A percentile compares a stretch with the other conserved stretches of the same genome.
phyloP scores from a whole-genome alignment of 2,888 invertebrate species.

The Pteria penguin region DNA sequence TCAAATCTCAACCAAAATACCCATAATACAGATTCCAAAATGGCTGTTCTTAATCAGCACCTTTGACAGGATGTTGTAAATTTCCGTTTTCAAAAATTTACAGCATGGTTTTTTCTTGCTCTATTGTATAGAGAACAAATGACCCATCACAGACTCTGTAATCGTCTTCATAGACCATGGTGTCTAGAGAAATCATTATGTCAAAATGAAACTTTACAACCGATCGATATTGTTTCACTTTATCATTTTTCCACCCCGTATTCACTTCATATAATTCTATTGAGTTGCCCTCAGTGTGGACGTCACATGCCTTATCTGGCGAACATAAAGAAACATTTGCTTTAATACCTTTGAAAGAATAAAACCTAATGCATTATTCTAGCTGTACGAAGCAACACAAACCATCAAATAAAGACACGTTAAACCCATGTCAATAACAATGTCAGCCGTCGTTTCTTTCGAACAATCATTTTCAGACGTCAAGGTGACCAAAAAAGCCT shows the following conservation, averaged over 20 bases:
- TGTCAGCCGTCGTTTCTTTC: no score
- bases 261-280: background rate
- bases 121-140: background rate
- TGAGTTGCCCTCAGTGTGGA: background rate
- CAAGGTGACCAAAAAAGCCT: no score
- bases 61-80: conserved; percentile 1
- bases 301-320: conserved; percentile 1
- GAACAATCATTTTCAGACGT: no score
- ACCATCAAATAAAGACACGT: background rate
- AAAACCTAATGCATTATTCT: background rate
- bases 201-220: background rate
- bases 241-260: background rate
- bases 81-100: conserved; percentile 8
- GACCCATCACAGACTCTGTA: background rate
- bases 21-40: background rate
- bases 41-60: background rate
- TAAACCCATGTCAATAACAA: background rate
- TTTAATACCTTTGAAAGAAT: background rate
- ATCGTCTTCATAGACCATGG: background rate
- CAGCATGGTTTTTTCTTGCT: background rate
- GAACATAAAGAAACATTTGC: background rate
- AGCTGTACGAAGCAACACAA: background rate
- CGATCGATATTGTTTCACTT: background rate
- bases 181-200: background rate
- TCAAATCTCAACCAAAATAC: background rate